Evolutionary conservation across 2,888 invertebrate species (phyloP), one percentile per base, ranked within the genome.

Genomic region (Chorisops tibialis): DNA sequence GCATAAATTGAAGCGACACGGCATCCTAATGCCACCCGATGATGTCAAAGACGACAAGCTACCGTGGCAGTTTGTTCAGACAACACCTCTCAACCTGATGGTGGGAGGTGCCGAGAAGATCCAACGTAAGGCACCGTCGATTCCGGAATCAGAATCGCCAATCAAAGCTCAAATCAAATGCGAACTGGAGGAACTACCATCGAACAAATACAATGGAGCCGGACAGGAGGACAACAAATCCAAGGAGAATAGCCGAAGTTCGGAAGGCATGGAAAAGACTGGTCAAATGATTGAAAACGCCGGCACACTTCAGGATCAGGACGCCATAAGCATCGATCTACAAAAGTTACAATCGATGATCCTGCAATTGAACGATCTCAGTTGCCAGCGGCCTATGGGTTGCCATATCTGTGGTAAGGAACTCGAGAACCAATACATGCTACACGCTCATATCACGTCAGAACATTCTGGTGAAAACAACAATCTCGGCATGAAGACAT

Each of bases 1-100:
- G 50, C 97, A 97, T 78, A 93, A 95, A 73, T 87, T 91, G 80
- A 91, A 94, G 75, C 85, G 91, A n/a, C 96, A 97, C 76, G 95
- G 95, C 1, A 87, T 95, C 37, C 83, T 82, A 66, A 79, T 85
- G 59, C 83, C 83, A 1, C 79, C 85, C 68, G 81, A 85, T 74
- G 83, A 88, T 69, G 71, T 73, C 6, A 80, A 80, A 61, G 77
- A 77, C 14, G 77, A 72, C 50, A 72, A 64, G 38, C 45, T 65
- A n/a, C 62, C 65, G 22, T 68, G 67, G 67, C 67, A 67, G 37
- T 68, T 84, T 68, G 82, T 86, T 43, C 89, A 89, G 75, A 86
- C 88, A 6, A 89, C 89, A 74, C 91, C 91, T 0, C 78, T 91
- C 48, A 91, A 91, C 72, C 78, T 91, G 50, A 90, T 91, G 70